Conservation (phyloP, 2,113 vertebrate genomes). For the Rhinolophus ferrumequinum region DNA sequence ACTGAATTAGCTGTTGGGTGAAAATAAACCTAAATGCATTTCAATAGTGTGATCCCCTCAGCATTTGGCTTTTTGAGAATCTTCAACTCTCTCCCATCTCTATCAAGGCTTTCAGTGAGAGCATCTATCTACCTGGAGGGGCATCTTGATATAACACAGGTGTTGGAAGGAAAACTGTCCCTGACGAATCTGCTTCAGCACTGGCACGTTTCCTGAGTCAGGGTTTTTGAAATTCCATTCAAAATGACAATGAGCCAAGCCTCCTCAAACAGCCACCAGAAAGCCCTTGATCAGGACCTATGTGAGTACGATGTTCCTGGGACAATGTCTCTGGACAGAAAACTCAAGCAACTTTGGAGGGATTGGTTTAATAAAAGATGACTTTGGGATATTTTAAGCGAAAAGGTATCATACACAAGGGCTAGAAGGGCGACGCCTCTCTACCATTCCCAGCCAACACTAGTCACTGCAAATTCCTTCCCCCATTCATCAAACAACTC, state of each 20-base stretch:
- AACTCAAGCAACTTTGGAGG: neutral
- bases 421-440: neutral
- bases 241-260: neutral
- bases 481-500: neutral
- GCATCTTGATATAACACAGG: neutral
- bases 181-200: neutral
- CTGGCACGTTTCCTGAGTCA: neutral
- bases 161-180: neutral
- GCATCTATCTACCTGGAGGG: neutral
- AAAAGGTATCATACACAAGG: neutral
- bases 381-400: neutral
- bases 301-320: neutral
- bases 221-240: conserved; percentile 26
- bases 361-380: neutral
- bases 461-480: neutral
- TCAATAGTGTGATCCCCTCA: neutral
- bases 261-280: neutral
- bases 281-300: neutral
- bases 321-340: neutral
- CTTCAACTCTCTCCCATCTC: neutral
- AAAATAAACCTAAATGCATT: neutral
- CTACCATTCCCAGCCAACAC: neutral
- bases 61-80: neutral
- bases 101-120: neutral
- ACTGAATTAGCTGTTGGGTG: neutral